A percentile compares a stretch with the other conserved stretches of the same genome.
Conservation (phyloP, 1,140 invertebrate genomes). For the Drosophila kikkawai region DNA sequence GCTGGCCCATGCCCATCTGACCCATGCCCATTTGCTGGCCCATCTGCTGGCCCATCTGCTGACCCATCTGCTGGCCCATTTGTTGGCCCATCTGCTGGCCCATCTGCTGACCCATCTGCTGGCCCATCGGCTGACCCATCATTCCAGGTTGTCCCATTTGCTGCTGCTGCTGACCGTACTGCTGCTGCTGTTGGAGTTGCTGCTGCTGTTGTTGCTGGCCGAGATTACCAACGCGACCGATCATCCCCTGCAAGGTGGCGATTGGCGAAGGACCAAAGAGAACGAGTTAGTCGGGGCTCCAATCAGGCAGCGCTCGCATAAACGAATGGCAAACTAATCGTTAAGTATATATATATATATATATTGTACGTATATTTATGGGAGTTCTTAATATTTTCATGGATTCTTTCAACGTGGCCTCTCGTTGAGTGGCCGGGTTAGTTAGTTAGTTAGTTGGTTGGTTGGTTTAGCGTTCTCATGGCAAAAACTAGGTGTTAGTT, state of each 20-base stretch:
- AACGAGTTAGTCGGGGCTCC: conserved; percentile 60
- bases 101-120: conserved; percentile 82
- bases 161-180: conserved; percentile 82
- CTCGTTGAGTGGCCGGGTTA: conserved; percentile 41
- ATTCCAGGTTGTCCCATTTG: conserved; percentile 76
- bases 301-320: conserved; percentile 31
- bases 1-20: conserved; percentile 63
- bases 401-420: conserved; percentile 19
- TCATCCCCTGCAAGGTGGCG: conserved; percentile 86
- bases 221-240: conserved; percentile 89
- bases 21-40: conserved; percentile 60
- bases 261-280: conserved; percentile 64
- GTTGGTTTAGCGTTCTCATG: conserved; percentile 45
- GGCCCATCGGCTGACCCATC: conserved; percentile 76
- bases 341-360: conserved; percentile 60
- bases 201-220: conserved; percentile 85
- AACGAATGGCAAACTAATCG: conserved; percentile 76
- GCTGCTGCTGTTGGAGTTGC: conserved; percentile 81
- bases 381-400: conserved; percentile 42
- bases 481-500: conserved; percentile 31
- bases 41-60: conserved; percentile 66
- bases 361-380: conserved; percentile 54
- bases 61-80: conserved; percentile 78
- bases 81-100: conserved; percentile 68
- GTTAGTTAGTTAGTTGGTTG: conserved; percentile 27